Evolutionary conservation across 2,797 vertebrate genomes (phyloP).

Genomic region (Trachurus trachurus): DNA sequence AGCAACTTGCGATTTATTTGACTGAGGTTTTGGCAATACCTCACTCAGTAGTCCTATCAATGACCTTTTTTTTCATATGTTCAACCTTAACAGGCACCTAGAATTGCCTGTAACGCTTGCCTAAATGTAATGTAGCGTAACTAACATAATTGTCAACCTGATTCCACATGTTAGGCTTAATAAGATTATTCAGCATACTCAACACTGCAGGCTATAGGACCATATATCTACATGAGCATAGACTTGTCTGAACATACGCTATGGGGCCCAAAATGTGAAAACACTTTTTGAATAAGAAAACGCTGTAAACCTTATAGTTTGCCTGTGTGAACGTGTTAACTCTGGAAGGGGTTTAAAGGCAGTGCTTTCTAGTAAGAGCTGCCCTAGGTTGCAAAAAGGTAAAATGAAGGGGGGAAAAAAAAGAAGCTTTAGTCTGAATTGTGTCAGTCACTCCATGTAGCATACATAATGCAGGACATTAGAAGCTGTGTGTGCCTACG

Average conservation of each 20-base stretch:
- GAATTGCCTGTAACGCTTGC: background rate
- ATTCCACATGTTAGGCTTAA: background rate
- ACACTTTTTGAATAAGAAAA: too few relatives aligned
- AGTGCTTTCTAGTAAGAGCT: background rate
- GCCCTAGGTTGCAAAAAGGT: slow-evolving; percentile 2
- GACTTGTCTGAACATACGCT: slow-evolving; percentile 5
- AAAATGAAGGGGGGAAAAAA: slow-evolving; percentile 4
- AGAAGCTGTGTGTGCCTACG: background rate
- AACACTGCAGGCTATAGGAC: background rate
- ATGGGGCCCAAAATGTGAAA: too few relatives aligned
- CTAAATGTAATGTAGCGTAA: background rate
- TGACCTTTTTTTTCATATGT: background rate
- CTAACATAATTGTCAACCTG: background rate
- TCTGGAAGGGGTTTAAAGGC: slow-evolving; percentile 3
- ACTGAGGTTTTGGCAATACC: background rate
- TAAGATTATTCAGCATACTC: background rate
- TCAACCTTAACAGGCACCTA: background rate
- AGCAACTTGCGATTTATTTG: background rate
- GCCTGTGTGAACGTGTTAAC: too few relatives aligned
- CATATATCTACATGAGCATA: background rate
- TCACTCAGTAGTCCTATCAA: background rate
- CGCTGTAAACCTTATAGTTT: too few relatives aligned
- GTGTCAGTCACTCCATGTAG: background rate
- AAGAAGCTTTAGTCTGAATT: background rate
- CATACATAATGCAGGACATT: background rate